Percentiles rank a stretch among this genome's conserved stretches.
Evolutionary conservation across 2,888 invertebrate species (phyloP).

Genomic region (Hemistola chrysoprasaria): DNA sequence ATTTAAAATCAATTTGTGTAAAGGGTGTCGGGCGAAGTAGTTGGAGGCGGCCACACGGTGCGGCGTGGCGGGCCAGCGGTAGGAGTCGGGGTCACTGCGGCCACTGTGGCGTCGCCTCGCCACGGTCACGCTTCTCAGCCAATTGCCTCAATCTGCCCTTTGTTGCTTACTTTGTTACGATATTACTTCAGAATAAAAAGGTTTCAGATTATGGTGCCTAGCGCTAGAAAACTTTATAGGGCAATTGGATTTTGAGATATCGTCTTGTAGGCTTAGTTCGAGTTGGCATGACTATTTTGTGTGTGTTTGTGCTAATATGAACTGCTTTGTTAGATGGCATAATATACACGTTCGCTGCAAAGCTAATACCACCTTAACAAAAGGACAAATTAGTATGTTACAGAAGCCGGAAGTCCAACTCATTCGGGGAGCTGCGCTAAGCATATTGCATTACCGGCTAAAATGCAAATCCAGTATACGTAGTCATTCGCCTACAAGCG

Average conservation of each 20-base stretch:
- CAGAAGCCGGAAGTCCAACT: background rate
- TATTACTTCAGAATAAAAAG: slow-evolving; percentile 32
- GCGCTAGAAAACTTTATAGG: slow-evolving; percentile 27
- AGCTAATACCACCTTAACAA: no score
- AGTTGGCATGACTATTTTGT: background rate
- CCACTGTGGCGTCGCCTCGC: slow-evolving; percentile 28
- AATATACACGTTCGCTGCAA: no score
- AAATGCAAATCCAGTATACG: slow-evolving; percentile 13
- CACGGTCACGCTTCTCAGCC: slow-evolving; percentile 41
- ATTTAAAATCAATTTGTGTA: slow-evolving; percentile 83
- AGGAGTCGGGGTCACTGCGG: slow-evolving; percentile 1
- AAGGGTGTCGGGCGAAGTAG: slow-evolving; percentile 70
- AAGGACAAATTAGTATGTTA: no score
- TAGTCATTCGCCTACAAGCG: slow-evolving; percentile 16
- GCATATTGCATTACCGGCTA: slow-evolving; percentile 8
- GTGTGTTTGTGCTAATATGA: no score
- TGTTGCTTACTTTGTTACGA: slow-evolving; percentile 39
- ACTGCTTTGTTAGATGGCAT: no score
- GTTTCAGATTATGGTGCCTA: slow-evolving; percentile 28
- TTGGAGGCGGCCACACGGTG: slow-evolving; percentile 52
- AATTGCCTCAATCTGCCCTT: slow-evolving; percentile 33
- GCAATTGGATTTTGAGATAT: slow-evolving; percentile 19
- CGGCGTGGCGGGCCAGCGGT: slow-evolving; percentile 44
- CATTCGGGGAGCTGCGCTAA: slow-evolving; percentile 2
- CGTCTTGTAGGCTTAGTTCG: background rate